Conservation (phyloP, 2,797 vertebrate species). For the Darevskia nairensis region DNA sequence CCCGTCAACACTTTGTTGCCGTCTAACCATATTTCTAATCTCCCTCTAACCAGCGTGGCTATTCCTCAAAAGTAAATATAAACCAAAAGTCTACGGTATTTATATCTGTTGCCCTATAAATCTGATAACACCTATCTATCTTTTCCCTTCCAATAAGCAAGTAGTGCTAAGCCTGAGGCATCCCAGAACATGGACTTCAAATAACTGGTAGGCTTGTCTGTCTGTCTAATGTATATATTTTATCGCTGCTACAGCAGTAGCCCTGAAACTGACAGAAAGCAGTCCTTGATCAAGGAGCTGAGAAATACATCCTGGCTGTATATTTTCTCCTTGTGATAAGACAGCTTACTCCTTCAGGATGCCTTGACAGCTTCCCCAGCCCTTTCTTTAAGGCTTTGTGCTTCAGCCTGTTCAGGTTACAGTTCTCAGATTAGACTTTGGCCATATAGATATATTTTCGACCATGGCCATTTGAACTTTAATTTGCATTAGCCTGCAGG, state of each 20-base stretch:
- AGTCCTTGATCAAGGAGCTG: slow-evolving; percentile 33
- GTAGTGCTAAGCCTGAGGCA: neutral
- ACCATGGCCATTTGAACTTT: neutral
- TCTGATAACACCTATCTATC: neutral
- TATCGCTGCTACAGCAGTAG: neutral
- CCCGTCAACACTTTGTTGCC: neutral
- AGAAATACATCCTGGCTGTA: slow-evolving; percentile 28
- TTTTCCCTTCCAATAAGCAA: neutral
- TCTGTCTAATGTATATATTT: slow-evolving; percentile 21
- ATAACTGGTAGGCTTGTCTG: neutral
- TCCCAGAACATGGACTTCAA: neutral
- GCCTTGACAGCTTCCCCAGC: neutral
- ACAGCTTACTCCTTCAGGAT: neutral
- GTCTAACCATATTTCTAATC: neutral
- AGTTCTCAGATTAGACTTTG: neutral
- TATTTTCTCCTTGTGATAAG: slow-evolving; percentile 22
- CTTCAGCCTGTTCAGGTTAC: neutral
- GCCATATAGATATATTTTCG: neutral
- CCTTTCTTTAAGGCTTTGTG: neutral
- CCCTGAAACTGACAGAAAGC: slow-evolving; percentile 29
- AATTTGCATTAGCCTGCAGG: neutral
- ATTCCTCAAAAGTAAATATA: neutral
- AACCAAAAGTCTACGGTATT: neutral
- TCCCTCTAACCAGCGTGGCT: neutral
- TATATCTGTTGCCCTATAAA: neutral